Evolutionary conservation across 2,888 invertebrate genomes (phyloP), one percentile per base, ranked within the genome.

Genomic region (Heteromyza rotundicornis): DNA sequence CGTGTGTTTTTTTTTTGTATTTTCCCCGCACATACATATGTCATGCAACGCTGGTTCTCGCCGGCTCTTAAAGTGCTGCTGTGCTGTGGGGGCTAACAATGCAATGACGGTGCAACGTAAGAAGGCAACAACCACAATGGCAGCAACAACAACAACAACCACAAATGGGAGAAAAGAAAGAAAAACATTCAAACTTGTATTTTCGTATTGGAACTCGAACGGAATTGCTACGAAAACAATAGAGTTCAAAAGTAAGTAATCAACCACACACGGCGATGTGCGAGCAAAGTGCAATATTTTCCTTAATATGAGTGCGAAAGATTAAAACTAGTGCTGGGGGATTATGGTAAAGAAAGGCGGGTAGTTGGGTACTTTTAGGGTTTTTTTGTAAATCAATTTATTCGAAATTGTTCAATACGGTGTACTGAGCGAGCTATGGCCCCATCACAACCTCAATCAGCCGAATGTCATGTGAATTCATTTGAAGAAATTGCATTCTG

Each of bases 251-350:
- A 47, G 24, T 16, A 55, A 44, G 49, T 32, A 55, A 60, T 49
- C 24, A 47, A 59, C 59, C 59, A 53, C 59, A 59, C 59, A 53
- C 53, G 59, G 20, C 53, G 53, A n/a, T 19, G 47, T 19, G 47
- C n/a, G 47, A 19, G 14, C 20, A 47, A 47, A 47, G 47, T 47
- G 47, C 47, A 47, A 47, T 20, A 47, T 19, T 20, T 47, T 47
- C 2, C 47, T 47, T 19, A 47, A 27, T 27, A 10, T 27, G 27
- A 27, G 27, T 27, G 27, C 27, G 10, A 27, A 5, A 27, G 27
- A 27, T 27, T 27, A 5, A 7, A 27, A 27, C 27, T 27, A 27
- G 27, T 27, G 27, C 10, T 27, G 27, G 7, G n/a, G n/a, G n/a
- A n/a, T n/a, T n/a, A n/a, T n/a, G n/a, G n/a, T n/a, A n/a, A n/a